These are phyloP conservation scores for Bothrops alternatus DNA, from an alignment of 2,797 vertebrate species.

Conservation along the genomic window DNA sequence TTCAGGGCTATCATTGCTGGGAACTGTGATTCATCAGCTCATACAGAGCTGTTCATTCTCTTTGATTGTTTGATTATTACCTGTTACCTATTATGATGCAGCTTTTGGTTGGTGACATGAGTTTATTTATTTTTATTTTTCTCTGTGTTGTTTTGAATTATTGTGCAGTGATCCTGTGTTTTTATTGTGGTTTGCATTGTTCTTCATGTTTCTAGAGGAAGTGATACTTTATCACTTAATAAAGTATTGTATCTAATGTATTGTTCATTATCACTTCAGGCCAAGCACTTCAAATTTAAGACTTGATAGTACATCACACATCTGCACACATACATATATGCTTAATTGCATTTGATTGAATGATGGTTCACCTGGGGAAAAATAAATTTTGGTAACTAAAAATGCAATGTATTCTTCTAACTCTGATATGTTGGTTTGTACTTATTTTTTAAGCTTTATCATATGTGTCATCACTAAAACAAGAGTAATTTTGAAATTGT, in stretches of 20 bases:
- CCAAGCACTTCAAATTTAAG: background rate
- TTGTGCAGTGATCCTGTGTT: background rate
- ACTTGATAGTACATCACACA: background rate
- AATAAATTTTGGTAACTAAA: background rate
- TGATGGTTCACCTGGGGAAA: background rate
- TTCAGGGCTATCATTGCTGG: background rate
- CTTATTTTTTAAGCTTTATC: constrained; percentile 12
- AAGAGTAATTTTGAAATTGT: constrained; percentile 39
- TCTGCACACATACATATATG: background rate
- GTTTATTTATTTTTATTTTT: background rate
- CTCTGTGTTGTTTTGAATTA: background rate
- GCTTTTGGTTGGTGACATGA: background rate
- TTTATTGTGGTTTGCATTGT: background rate
- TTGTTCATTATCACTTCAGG: background rate
- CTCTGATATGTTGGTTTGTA: background rate
- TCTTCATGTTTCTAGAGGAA: background rate
- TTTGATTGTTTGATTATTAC: background rate
- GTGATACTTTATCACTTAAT: background rate
- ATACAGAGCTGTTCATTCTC: background rate
- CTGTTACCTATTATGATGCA: background rate
- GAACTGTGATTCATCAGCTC: background rate
- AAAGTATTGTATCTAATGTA: background rate
- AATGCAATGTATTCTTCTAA: background rate
- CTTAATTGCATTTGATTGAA: background rate
- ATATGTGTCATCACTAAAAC: constrained; percentile 26